Evolutionary conservation across 1,140 invertebrate species (phyloP), one percentile per base, ranked within the genome.

Genomic region (Pogonognathellus flavescens): DNA sequence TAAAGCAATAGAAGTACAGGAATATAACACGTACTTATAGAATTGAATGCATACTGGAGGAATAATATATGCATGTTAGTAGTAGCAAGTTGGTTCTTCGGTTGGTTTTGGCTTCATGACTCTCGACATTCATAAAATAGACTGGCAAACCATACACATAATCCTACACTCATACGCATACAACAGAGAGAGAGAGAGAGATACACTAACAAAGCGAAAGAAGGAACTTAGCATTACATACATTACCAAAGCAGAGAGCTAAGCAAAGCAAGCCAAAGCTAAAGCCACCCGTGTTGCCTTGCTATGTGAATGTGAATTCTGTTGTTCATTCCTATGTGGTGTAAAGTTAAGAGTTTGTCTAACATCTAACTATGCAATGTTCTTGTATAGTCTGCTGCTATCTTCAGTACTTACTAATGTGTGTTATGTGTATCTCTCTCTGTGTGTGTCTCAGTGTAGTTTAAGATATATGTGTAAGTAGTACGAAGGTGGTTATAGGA

Each of bases 241-340:
- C 70, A 76, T 76, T 76, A 76, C 41, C 41, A 62, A 57, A 57
- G 53, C 53, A 57, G n/a, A 57, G n/a, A 41, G 31, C 31, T 41
- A 41, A 41, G 31, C 31, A 41, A 41, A 62, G 59, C n/a, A 62
- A 62, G 59, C 59, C 11, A 57, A 57, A 41, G n/a, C 31, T 41
- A 41, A 66, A 66, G 62, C 70, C 70, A 76, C 70, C 70, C 70
- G 53, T 57, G 53, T 57, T 57, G 70, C 70, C 70, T 76, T 49
- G 70, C 70, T 76, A 50, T 76, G 70, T 76, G 62, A 66, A 66
- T 66, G 70, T 76, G 70, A 76, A 76, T 76, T 76, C 31, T 66
- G 31, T 76, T 76, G 25, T 18, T 76, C 70, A 76, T 76, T 76
- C 70, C 31, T 49, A 49, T 10, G 25, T 11, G 22, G 8, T 66